Evolutionary conservation across 2,888 invertebrate genomes (phyloP).

Genomic region (Cerastoderma edule): DNA sequence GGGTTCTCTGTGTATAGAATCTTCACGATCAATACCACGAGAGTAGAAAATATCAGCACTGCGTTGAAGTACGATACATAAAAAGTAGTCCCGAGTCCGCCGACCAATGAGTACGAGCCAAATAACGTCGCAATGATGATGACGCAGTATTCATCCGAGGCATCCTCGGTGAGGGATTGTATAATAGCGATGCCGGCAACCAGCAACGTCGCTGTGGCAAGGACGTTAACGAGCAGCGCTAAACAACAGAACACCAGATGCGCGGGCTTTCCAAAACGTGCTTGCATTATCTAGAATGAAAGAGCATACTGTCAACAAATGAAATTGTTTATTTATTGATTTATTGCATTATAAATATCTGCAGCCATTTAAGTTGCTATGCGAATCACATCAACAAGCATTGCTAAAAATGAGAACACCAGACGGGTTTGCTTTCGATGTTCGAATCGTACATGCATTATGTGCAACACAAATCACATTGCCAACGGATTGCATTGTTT

Average conservation of each 20-base stretch:
- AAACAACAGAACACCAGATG: conserved; percentile 73
- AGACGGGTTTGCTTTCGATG: too few species aligned
- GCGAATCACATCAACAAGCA: too few species aligned
- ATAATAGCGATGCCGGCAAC: conserved; percentile 69
- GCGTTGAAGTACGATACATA: conserved; percentile 80
- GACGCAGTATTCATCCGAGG: conserved; percentile 72
- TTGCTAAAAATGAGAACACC: too few species aligned
- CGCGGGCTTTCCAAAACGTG: conserved; percentile 71
- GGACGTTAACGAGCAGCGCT: conserved; percentile 74
- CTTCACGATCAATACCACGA: conserved; percentile 64
- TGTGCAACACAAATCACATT: too few species aligned
- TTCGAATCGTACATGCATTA: too few species aligned
- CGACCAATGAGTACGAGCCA: conserved; percentile 74
- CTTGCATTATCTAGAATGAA: conserved; percentile 70
- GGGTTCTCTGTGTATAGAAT: conserved; percentile 55
- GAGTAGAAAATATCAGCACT: conserved; percentile 64
- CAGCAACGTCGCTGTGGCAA: conserved; percentile 68
- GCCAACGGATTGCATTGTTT: too few species aligned
- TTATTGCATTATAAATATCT: too few species aligned
- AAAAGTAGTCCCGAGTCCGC: conserved; percentile 78
- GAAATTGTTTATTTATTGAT: too few species aligned
- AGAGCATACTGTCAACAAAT: too few species aligned
- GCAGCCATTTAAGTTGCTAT: too few species aligned
- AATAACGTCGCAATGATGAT: conserved; percentile 75
- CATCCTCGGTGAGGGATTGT: conserved; percentile 66